Base-by-base conservation (phyloP, 2,888 invertebrate species). In the Dryomyza anilis region DNA sequence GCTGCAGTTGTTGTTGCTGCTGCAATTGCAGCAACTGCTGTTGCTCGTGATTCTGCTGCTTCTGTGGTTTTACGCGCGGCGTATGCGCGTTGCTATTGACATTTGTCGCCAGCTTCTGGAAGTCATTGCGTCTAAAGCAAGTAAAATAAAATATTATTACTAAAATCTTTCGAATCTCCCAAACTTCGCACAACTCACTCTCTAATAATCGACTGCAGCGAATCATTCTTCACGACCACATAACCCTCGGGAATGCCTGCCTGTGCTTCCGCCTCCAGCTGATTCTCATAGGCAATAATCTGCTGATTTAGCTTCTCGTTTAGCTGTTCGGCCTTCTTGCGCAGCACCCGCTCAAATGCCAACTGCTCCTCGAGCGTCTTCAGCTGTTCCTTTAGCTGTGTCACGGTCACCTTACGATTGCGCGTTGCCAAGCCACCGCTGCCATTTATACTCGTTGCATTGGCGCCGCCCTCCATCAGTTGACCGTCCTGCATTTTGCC, bases 291-390 rank as follows among this genome's bases (percentile, higher is more conserved):
- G 63, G 85, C 84, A 71, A 87, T 85, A 74, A 90, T 84, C 79
- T 89, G 88, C 19, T 86, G 83, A 58, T 88, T 86, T 4, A 90
- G 82, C 73, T 87, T 87, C 66, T 85, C 81, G 74, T 89, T 89
- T 30, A 87, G 77, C 71, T 86, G 86, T 74, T 89, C 89, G 1
- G 88, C 85, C 76, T 89, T 86, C 69, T 86, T 86, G n/a, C 89
- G 84, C 70, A 87, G 85, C 0, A 85, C 83, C 39, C 87, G 87
- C 80, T 90, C 89, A 46, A 86, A 86, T 67, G 87, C 86, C 3
- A 89, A 77, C 78, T 89, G 87, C 63, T 87, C 86, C 73, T 88
- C 87, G 19, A 89, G 75, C 1, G 80, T 74, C 68, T 81, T 78
- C n/a, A 81, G 64, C 53, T 79, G 76, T 12, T 76, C 71, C 16